Evolutionary conservation across 2,888 invertebrate genomes (phyloP), one percentile per base, ranked within the genome.

Genomic region (Trichogramma dendrolimi): DNA sequence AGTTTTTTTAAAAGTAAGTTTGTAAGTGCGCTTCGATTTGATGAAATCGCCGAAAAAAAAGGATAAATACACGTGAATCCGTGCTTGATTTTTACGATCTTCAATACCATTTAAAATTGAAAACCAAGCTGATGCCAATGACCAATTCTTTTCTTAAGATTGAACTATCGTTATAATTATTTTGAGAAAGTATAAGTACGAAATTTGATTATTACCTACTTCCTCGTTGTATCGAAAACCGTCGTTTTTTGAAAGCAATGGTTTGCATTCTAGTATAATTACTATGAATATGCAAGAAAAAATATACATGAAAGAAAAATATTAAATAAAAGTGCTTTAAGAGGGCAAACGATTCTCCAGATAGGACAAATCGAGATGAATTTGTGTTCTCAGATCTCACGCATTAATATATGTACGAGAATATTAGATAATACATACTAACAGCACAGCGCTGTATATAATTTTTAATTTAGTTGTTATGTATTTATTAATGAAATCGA

Each of bases 301-400:
- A 46, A 46, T n/a, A 51, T 61, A 42, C 27, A 60, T 55, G 51
- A 59, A 59, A 55, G 40, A 39, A 38, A 57, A 65, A 48, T 53
- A 55, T 48, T 60, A 62, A 42, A 52, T 44, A 65, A 65, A 66
- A 64, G 63, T 66, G 68, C 68, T 65, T 69, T 68, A 67, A 64
- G 64, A 64, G 64, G 67, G 67, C 68, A 66, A 69, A 66, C 67
- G 69, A 68, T 70, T 71, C 69, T 68, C 67, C 68, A 50, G 61
- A 69, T 68, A 66, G 67, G 67, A 69, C 66, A 65, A 69, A 73
- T 73, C 68, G 73, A 72, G 71, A 69, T 70, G 69, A 73, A 73
- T 73, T 73, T 75, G 72, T 72, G 70, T 73, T 74, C 72, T 73
- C 75, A 75, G 76, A 77, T 77, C 77, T 77, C 77, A 76, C 71